phyloP scores from a whole-genome alignment of 2,113 vertebrate species.

The Marmota flaviventris region DNA sequence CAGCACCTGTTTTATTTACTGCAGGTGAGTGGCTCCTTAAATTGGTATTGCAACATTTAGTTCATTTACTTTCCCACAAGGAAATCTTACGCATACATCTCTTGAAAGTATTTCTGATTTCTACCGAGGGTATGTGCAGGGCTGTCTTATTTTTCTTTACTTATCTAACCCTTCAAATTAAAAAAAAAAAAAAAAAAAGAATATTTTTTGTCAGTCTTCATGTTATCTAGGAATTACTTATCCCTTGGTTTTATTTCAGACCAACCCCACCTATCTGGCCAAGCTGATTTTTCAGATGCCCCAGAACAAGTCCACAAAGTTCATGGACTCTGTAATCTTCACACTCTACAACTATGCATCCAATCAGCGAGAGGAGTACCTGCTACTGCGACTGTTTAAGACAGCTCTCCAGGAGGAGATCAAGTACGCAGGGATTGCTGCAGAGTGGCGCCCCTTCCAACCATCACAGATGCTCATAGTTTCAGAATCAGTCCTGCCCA shows the following conservation, averaged over 20 bases:
- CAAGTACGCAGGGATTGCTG: slow-evolving; percentile 89
- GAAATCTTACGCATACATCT: background rate
- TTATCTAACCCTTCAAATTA: background rate
- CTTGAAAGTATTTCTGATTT: background rate
- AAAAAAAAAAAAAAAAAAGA: background rate
- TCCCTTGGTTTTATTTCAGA: slow-evolving; percentile 88
- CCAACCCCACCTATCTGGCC: slow-evolving; percentile 97
- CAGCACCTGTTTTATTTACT: slow-evolving; percentile 97
- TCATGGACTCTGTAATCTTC: slow-evolving; percentile 99
- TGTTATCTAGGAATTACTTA: background rate
- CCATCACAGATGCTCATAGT: accelerated
- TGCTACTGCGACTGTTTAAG: slow-evolving; percentile 97
- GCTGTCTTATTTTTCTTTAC: background rate
- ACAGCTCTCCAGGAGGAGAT: slow-evolving; percentile 98
- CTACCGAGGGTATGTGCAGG: background rate
- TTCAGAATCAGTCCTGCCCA: background rate
- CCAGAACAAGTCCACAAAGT: slow-evolving; percentile 99
- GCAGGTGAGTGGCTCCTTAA: slow-evolving; percentile 88
- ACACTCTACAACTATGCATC: slow-evolving; percentile 98
- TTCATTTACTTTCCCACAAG: background rate
- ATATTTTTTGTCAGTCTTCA: background rate
- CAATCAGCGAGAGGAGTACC: slow-evolving; percentile 98
- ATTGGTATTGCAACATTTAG: accelerated
- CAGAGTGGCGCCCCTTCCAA: too few species aligned
- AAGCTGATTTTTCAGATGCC: slow-evolving; percentile 99